Conservation (phyloP, 1,140 invertebrate species). For the Galendromus occidentalis region DNA sequence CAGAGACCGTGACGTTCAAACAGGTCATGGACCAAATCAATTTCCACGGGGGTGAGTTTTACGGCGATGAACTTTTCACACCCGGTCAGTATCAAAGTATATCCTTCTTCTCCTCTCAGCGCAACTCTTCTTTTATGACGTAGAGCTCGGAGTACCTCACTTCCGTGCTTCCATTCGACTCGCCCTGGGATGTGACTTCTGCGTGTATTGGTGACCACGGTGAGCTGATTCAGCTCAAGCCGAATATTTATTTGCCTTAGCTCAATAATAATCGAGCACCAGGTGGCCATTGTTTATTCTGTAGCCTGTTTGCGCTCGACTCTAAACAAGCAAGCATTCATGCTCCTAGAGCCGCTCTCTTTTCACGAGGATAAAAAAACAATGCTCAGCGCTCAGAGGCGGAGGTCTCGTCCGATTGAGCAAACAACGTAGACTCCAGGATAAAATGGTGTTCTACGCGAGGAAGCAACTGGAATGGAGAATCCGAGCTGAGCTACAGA, state of each 20-base stretch:
- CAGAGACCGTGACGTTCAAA: background rate
- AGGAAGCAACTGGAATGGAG: background rate
- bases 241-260: too few species aligned
- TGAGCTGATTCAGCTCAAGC: too few species aligned
- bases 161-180: too few species aligned
- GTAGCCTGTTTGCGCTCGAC: too few species aligned
- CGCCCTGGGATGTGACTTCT: too few species aligned
- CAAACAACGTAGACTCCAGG: background rate
- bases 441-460: slow-evolving; percentile 1
- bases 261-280: too few species aligned
- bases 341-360: background rate
- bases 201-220: too few species aligned
- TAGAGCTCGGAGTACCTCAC: too few species aligned
- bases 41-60: background rate
- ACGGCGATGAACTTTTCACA: background rate
- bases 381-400: background rate
- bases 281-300: too few species aligned
- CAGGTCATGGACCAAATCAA: background rate
- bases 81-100: background rate
- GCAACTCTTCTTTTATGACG: too few species aligned
- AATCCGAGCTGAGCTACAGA: background rate
- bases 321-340: background rate
- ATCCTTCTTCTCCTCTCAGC: background rate
- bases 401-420: background rate
- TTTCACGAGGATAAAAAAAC: background rate